Conservation (phyloP, 1,140 invertebrate genomes). For the Solen grandis region DNA sequence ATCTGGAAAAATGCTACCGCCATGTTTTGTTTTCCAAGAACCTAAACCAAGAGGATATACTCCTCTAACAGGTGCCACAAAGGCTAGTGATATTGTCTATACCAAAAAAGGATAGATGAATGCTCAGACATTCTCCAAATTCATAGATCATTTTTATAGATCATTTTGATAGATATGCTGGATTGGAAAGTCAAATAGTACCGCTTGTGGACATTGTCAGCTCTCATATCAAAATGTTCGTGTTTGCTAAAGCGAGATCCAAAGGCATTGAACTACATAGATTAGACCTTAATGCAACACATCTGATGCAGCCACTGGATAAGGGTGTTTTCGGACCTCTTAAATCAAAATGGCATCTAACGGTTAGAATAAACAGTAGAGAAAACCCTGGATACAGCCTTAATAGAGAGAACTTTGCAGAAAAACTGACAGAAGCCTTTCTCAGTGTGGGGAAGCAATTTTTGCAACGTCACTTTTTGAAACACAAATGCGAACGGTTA, state of each 20-base stretch:
- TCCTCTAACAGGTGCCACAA: slow-evolving; percentile 23
- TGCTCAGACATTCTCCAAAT: slow-evolving; percentile 28
- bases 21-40: slow-evolving; percentile 42
- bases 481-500: no score
- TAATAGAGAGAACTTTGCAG: no score
- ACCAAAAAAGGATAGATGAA: slow-evolving; percentile 55
- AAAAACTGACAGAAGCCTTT: no score
- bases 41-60: slow-evolving; percentile 36
- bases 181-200: slow-evolving; percentile 42
- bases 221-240: slow-evolving; percentile 14
- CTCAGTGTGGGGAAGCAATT: slow-evolving; percentile 36
- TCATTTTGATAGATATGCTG: slow-evolving; percentile 43
- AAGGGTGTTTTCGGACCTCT: slow-evolving; percentile 48
- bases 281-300: slow-evolving; percentile 52
- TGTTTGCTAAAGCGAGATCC: slow-evolving; percentile 28
- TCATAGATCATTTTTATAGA: slow-evolving; percentile 55
- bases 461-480: no score
- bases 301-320: slow-evolving; percentile 58
- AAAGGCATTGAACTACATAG: slow-evolving; percentile 47
- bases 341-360: slow-evolving; percentile 46
- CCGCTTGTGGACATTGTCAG: slow-evolving; percentile 54
- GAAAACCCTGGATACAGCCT: slow-evolving; percentile 30
- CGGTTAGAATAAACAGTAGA: slow-evolving; percentile 16
- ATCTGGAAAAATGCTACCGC: slow-evolving; percentile 40
- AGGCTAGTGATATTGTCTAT: slow-evolving; percentile 30